Evolutionary conservation across 2,888 invertebrate genomes (phyloP), one percentile per base, ranked within the genome.

Genomic region (Macrophya annulata): DNA sequence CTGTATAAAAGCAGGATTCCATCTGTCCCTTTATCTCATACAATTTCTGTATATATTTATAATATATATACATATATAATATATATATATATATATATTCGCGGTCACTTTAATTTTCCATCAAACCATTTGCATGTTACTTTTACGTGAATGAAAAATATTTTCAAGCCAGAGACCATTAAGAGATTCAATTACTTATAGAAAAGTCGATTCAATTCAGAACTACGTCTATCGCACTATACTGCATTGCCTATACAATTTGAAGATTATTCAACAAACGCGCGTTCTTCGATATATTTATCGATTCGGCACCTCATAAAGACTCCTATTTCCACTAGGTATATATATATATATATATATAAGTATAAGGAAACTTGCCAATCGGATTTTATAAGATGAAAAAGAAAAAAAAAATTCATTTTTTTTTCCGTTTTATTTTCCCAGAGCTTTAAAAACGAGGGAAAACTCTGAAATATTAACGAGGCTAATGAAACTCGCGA

Each of bases 81-180:
- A 72, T 15, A n/a, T 40, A 72, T 40, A 71, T 72, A 17, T n/a
- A n/a, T 43, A 43, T 5, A n/a, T 15, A 17, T n/a, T 21, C n/a
- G n/a, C 31, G 77, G 77, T 51, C 55, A 77, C 48, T 48, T 77
- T 77, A 48, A 48, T 77, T 77, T 77, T 77, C 55, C 55, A 77
- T 77, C 15, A 77, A 55, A 51, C 55, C 17, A 77, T 77, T 77
- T 55, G 77, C 77, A 77, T 55, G 48, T 77, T 55, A 55, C 77
- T 51, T 55, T 51, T 17, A 55, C 51, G 55, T 10, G 55, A 17
- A 77, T 51, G 15, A n/a, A 43, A 37, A 77, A 77, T 77, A 31
- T 55, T 17, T 77, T 21, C 9, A 6, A 45, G 10, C 15, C 51
- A 77, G 25, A 51, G 51, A 25, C 77, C 77, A 77, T 55, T 77